phyloP scores from a whole-genome alignment of 2,888 invertebrate species.

The Liopterus haemorrhoidalis region DNA sequence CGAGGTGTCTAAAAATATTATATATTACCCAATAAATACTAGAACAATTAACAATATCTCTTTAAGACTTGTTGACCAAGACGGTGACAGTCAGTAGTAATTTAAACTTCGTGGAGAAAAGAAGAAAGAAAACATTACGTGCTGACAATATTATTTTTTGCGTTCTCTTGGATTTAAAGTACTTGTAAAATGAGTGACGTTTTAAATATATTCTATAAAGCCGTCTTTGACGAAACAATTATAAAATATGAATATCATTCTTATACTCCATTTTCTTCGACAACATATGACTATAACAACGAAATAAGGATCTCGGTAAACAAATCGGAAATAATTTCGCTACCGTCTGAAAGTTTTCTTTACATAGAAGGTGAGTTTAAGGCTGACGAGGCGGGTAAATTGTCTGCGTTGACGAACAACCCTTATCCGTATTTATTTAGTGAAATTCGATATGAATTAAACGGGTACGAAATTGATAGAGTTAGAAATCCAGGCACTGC shows the following conservation, averaged over 20 bases:
- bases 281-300: too few species aligned
- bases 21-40: slow-evolving; percentile 26
- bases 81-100: too few species aligned
- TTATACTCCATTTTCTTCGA: too few species aligned
- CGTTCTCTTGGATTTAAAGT: too few species aligned
- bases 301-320: slow-evolving; percentile 20
- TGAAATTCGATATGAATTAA: slow-evolving; percentile 39
- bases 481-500: slow-evolving; percentile 37
- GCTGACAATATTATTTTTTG: too few species aligned
- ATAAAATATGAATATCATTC: too few species aligned
- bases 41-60: slow-evolving; percentile 2
- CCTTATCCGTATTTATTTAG: slow-evolving; percentile 36
- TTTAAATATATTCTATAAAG: too few species aligned
- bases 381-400: slow-evolving; percentile 9
- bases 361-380: background rate
- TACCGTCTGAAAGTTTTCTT: background rate
- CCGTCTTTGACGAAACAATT: too few species aligned
- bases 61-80: slow-evolving; percentile 19
- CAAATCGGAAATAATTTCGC: background rate
- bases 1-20: slow-evolving; percentile 27
- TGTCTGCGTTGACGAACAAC: slow-evolving; percentile 30
- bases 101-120: too few species aligned
- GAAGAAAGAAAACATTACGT: too few species aligned
- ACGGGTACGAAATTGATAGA: slow-evolving; percentile 38
- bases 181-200: too few species aligned